Base-by-base conservation (phyloP, 2,797 vertebrate species). In the Sebastes itinus region DNA sequence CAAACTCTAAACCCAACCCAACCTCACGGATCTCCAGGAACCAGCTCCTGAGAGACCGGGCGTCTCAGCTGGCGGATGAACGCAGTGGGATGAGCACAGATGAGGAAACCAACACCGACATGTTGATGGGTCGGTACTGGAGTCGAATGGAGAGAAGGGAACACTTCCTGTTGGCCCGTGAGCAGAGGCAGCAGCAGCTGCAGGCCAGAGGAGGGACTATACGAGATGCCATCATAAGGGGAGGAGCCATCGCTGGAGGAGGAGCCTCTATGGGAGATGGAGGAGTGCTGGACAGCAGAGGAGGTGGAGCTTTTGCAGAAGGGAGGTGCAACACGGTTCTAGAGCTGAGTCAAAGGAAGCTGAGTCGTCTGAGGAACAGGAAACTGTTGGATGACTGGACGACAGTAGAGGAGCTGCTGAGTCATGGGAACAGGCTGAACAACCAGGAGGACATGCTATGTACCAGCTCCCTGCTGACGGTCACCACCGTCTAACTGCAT, bases 321-420 rank as follows among this genome's bases (percentile, higher is more conserved):
- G 90, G 92, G 8, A 82, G 94, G 14, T 92, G 88, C 88, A 92
- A 81, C 71, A 92, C 92, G 0, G 93, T 95, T 3, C 88, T 96
- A 76, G 96, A 96, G 89, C 86, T 96, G 75, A 96, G 96, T 89
- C 95, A 95, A 82, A 94, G 92, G 83, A 96, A 96, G 81, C 81
- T 92, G 54, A 96, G 94, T 80, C 95, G 95, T 2, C 75, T 96
- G 85, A 93, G 94, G 77, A 96, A 95, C 91, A 93, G 94, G 85
- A 97, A 96, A 92, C 77, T 96, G 82, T 83, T 96, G 76, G 96
- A 96, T 35, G 95, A 96, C 83, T 96, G 95, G 95, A 96, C 95
- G 8, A 96, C 95, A 5, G 95, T 95, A 38, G 95, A 96, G 90
- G 96, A 96, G 88, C 94, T 96, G 77, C 93, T 96, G 85, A 93